Evolutionary conservation across 2,797 vertebrate genomes (phyloP), one percentile per base, ranked within the genome.

Genomic region (Pseudomugil tenellus): DNA sequence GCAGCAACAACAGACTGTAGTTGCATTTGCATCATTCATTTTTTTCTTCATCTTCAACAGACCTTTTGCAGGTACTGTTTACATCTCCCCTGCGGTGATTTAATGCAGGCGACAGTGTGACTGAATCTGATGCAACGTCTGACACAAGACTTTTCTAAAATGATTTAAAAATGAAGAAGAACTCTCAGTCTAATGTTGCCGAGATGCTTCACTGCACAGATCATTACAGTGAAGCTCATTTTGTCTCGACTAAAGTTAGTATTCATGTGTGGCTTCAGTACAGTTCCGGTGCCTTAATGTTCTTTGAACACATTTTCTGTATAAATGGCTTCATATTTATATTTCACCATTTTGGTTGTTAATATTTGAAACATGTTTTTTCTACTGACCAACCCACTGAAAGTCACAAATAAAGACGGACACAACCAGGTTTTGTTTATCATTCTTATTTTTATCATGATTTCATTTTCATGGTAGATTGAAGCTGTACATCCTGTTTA

Each of bases 391-490:
- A 48, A 26, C 26, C 6, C 21, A 21, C 21, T 21, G 56, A 23
- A 26, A 21, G 43, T 13, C 17, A 16, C 23, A 74, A 77, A 67
- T 87, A 87, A 89, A 88, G 67, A 88, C 56, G 72, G 41, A 84
- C 63, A 61, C 61, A 17, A 1, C 55, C n/a, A 66, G 55, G 34
- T 53, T 63, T 77, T 17, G 62, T 63, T 79, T 74, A 66, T 75
- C 81, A 90, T 90, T 92, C 87, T 90, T 88, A 81, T 93, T 95
- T 95, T 95, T 93, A 94, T 93, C 80, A 84, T 93, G 92, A 95
- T 94, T 95, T 89, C 60, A 67, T 84, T 91, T 84, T 96, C 94
- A 91, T 74, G 94, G 91, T 93, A 95, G 95, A 95, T 85, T 69
- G 73, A 83, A 93, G 93, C 93, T 91, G 92, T 89, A 88, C 89